A percentile compares a stretch with the other conserved stretches of the same genome.
Conservation (phyloP, 2,113 vertebrate species). For the Arvicanthis niloticus region DNA sequence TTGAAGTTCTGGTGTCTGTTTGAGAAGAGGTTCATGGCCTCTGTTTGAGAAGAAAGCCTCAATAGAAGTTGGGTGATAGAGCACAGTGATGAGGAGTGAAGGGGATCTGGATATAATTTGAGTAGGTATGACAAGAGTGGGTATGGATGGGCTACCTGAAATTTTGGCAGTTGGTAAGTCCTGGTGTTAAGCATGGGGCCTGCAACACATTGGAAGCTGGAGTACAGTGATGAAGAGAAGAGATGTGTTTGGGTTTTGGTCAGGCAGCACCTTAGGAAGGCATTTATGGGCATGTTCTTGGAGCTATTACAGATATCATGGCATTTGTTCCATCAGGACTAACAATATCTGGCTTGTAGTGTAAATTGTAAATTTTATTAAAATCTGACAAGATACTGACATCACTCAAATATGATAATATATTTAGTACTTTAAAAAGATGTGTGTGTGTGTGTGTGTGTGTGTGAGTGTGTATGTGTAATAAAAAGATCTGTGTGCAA, state of each 20-base stretch:
- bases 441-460: background rate
- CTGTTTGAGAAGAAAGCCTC: background rate
- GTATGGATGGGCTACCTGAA: background rate
- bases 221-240: background rate
- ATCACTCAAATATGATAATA: background rate
- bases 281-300: background rate
- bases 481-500: background rate
- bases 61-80: background rate
- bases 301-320: background rate
- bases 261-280: background rate
- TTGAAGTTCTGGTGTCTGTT: background rate
- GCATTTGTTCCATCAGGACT: background rate
- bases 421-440: background rate
- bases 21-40: background rate
- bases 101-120: accelerated
- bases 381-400: background rate
- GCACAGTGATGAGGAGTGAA: background rate
- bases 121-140: background rate
- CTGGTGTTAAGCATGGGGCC: background rate
- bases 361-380: background rate
- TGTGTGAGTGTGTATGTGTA: background rate
- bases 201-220: background rate
- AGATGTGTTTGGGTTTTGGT: background rate
- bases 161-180: background rate
- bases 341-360: background rate